Evolutionary conservation across 2,113 vertebrate genomes (phyloP), one percentile per base, ranked within the genome.

Genomic region (Octodon degus): DNA sequence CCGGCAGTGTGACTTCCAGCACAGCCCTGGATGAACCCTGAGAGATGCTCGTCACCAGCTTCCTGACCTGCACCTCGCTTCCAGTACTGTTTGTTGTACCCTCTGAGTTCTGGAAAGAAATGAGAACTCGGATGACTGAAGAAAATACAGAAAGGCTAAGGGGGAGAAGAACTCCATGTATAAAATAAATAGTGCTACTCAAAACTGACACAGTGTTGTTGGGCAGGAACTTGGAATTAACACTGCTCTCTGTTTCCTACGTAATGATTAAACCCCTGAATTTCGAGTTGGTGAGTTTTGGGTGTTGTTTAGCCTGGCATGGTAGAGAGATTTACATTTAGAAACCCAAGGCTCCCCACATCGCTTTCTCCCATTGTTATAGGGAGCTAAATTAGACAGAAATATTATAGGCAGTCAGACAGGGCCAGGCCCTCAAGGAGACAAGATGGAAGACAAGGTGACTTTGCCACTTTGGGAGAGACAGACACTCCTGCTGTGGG

Each of bases 201-300:
- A 17, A 43, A 27, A 4, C 40, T 7, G 14, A 7, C 34, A 32
- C 24, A 0, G 14, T 25, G 40, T 16, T 0, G 0, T 3, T 58
- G 10, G 1, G 5, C 0, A 34, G 60, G 37, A 24, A 37, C 50
- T 30, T 50, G 7, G 77, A n/a, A 10, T 13, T 19, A 32, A 83
- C 67, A 25, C 27, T 13, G 25, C 4, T 14, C 50, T 12, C 30
- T 24, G 72, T 37, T 43, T 30, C 32, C 43, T 14, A 0, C 24
- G 20, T 22, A 63, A 47, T 22, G 37, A 43, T 50, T 68, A 40
- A 24, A 2, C 2, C 7, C 40, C 10, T 37, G 68, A 16, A 62
- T 77, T 67, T 72, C 70, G 55, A 37, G 34, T 62, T 79, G 37
- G 34, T 76, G 22, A 40, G 62, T 40, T 20, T 20, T 8, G 1